Conservation (phyloP, 2,888 invertebrate genomes). For the Dryobota labecula region DNA sequence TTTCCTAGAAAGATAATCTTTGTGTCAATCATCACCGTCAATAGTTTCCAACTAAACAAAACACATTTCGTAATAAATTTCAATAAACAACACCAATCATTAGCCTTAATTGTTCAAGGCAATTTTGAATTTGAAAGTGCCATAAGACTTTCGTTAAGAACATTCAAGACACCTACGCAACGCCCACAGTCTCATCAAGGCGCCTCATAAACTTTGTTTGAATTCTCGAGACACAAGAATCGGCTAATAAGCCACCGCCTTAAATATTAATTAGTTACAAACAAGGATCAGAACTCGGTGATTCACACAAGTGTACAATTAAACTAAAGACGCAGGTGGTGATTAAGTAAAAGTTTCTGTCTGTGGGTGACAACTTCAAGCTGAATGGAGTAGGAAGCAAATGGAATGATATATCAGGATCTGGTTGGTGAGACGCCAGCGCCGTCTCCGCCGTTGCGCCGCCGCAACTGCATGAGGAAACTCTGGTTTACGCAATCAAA, state of each 20-base stretch:
- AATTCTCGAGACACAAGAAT: slow-evolving; percentile 35
- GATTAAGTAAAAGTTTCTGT: slow-evolving; percentile 76
- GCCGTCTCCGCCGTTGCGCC: no score
- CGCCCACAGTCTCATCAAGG: slow-evolving; percentile 44
- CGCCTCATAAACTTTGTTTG: slow-evolving; percentile 45
- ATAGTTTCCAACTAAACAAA: slow-evolving; percentile 11
- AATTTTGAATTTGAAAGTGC: slow-evolving; percentile 49
- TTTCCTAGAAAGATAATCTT: background rate
- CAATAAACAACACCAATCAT: slow-evolving; percentile 43
- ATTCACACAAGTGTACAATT: slow-evolving; percentile 66
- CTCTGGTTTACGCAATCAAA: background rate
- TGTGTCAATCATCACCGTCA: background rate
- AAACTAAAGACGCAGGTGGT: slow-evolving; percentile 73
- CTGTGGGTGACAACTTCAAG: slow-evolving; percentile 57
- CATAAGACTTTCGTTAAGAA: slow-evolving; percentile 40
- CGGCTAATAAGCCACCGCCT: slow-evolving; percentile 39
- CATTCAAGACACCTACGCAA: slow-evolving; percentile 45
- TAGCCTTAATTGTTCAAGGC: slow-evolving; percentile 46
- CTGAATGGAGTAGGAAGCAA: slow-evolving; percentile 34
- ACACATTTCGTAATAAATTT: slow-evolving; percentile 37
- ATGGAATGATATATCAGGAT: slow-evolving; percentile 19
- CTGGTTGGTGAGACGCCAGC: no score
- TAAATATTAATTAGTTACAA: slow-evolving; percentile 52
- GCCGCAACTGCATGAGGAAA: no score
- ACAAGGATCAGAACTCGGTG: slow-evolving; percentile 56